A percentile compares a stretch with the other conserved stretches of the same genome.
Evolutionary conservation across 2,888 invertebrate species (phyloP).

Genomic region (Cremastinae sp.): DNA sequence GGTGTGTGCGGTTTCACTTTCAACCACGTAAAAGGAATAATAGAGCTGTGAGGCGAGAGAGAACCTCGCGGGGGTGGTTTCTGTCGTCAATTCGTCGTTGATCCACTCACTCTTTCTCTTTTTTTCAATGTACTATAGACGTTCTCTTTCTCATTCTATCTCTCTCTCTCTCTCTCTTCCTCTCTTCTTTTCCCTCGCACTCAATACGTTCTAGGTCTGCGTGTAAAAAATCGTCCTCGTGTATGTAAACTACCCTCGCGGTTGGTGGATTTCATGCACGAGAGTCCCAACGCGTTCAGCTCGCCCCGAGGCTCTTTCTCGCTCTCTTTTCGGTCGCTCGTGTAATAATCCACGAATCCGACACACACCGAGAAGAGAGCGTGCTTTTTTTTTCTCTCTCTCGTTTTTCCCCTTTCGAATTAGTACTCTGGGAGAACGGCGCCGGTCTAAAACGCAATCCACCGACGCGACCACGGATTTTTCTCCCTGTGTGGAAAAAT

Average conservation of each 20-base stretch:
- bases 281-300: slow-evolving; percentile 49
- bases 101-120: slow-evolving; percentile 55
- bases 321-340: slow-evolving; percentile 33
- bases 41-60: not conserved
- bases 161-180: no score
- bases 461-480: slow-evolving; percentile 59
- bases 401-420: slow-evolving; percentile 62
- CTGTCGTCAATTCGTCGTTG: slow-evolving; percentile 49
- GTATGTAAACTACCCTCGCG: slow-evolving; percentile 41
- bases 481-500: not conserved
- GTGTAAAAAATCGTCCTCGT: no score
- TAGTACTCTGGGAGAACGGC: slow-evolving; percentile 65
- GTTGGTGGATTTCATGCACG: slow-evolving; percentile 12
- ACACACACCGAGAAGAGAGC: slow-evolving; percentile 41
- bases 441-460: slow-evolving; percentile 60
- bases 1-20: slow-evolving; percentile 70
- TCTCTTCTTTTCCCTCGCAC: no score
- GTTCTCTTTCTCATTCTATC: no score
- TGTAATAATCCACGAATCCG: slow-evolving; percentile 55
- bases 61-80: slow-evolving; percentile 26
- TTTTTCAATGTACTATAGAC: no score
- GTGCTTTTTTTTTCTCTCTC: no score
- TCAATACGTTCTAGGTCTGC: no score
- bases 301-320: slow-evolving; percentile 34
- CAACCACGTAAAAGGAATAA: slow-evolving; percentile 59